Percentiles rank a stretch among this genome's conserved stretches.
These are phyloP conservation scores for Silurus asotus DNA, from an alignment of 2,113 vertebrate species.

Conservation along the genomic window DNA sequence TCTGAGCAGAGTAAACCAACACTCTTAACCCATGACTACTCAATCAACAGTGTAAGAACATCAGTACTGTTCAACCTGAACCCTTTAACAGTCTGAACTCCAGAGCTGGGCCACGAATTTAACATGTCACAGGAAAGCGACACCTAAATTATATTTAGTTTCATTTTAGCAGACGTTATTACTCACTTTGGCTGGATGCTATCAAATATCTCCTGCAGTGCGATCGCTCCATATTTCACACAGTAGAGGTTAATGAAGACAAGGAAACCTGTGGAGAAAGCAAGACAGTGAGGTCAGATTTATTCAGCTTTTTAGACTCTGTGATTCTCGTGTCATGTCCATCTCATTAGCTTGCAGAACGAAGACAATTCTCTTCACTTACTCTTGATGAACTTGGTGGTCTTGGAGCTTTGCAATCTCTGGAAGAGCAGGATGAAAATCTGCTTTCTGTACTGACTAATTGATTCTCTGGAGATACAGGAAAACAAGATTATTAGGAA, in stretches of 20 bases:
- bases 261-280: slow-evolving; percentile 83
- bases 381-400: slow-evolving; percentile 99
- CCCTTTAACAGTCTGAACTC: background rate
- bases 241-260: slow-evolving; percentile 95
- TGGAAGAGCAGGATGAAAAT: slow-evolving; percentile 98
- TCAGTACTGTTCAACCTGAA: background rate
- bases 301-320: background rate
- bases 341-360: background rate
- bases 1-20: background rate
- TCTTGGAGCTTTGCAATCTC: slow-evolving; percentile 97
- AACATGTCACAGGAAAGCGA: too few species aligned
- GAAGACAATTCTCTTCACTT: slow-evolving; percentile 61
- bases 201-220: slow-evolving; percentile 96
- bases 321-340: background rate
- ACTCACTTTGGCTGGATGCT: slow-evolving; percentile 96
- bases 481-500: background rate
- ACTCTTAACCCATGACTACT: background rate
- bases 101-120: background rate
- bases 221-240: slow-evolving; percentile 92
- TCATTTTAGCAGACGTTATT: background rate
- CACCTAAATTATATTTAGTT: too few species aligned
- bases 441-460: slow-evolving; percentile 93
- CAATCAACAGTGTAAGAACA: background rate
- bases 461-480: slow-evolving; percentile 77
- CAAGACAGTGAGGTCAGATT: background rate